Evolutionary conservation across 2,113 vertebrate genomes (phyloP).

Genomic region (Coryphaenoides rupestris): DNA sequence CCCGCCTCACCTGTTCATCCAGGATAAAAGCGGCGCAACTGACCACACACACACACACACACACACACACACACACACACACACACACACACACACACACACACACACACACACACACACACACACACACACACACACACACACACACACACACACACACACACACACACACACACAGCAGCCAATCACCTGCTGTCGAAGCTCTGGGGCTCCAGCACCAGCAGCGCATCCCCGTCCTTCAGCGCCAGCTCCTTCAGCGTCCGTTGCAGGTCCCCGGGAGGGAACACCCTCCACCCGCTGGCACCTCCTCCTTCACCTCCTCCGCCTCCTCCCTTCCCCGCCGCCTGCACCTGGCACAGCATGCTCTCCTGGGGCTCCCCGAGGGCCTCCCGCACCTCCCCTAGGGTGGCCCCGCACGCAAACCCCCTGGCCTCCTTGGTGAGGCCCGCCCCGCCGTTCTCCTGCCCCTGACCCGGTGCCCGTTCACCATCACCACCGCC

Average conservation of each 20-base stretch:
- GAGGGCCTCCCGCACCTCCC: constrained; percentile 56
- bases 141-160: no score
- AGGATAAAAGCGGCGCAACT: no score
- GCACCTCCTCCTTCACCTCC: constrained; percentile 60
- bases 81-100: no score
- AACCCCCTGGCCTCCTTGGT: constrained; percentile 60
- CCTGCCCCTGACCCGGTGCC: constrained; percentile 9
- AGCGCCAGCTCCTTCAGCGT: constrained; percentile 81
- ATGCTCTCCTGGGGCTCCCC: constrained; percentile 66
- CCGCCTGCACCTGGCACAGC: constrained; percentile 68
- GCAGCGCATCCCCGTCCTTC: constrained; percentile 78
- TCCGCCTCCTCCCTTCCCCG: constrained; percentile 25
- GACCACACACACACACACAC: constrained; percentile 5
- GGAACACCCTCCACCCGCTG: constrained; percentile 80
- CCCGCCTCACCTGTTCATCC: no score
- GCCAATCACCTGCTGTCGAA: constrained; percentile 76
- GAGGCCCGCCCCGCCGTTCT: constrained; percentile 47
- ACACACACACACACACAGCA: not conserved
- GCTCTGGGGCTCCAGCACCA: constrained; percentile 76
- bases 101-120: no score
- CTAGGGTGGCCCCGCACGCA: constrained; percentile 59
- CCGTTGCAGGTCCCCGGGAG: constrained; percentile 74
- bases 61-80: no score
- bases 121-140: no score
- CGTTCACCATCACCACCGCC: constrained; percentile 7